These are phyloP conservation scores for Hippocampus comes DNA, from an alignment of 2,113 vertebrate genomes.

Conservation along the genomic window DNA sequence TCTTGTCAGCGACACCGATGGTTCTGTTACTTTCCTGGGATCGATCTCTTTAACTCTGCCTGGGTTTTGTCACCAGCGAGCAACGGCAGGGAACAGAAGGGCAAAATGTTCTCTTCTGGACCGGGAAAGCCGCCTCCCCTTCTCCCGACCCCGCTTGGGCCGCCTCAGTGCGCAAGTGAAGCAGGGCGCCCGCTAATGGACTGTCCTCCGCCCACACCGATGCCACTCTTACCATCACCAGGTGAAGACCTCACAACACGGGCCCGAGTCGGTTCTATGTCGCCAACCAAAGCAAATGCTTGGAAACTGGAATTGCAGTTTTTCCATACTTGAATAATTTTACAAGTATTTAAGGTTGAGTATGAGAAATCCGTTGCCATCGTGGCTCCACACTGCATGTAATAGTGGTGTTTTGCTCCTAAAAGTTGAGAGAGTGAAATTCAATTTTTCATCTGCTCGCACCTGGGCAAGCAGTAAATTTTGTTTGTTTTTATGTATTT, in stretches of 20 bases:
- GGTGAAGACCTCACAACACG: slow-evolving; percentile 29
- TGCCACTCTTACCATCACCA: slow-evolving; percentile 58
- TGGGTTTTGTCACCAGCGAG: slow-evolving; percentile 23
- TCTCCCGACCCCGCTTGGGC: slow-evolving; percentile 60
- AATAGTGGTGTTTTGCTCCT: too few species aligned
- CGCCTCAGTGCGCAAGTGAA: slow-evolving; percentile 25
- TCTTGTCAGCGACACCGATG: neutral
- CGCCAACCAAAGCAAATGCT: too few species aligned
- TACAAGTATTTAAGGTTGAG: too few species aligned
- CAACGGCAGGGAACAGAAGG: slow-evolving; percentile 40
- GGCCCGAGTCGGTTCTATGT: neutral
- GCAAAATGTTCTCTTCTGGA: slow-evolving; percentile 43
- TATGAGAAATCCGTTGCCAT: too few species aligned
- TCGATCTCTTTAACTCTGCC: neutral
- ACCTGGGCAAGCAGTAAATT: too few species aligned
- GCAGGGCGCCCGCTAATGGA: slow-evolving; percentile 35
- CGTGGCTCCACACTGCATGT: too few species aligned
- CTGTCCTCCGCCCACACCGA: slow-evolving; percentile 30
- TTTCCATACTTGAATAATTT: too few species aligned
- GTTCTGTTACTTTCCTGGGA: neutral
- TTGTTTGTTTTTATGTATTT: too few species aligned
- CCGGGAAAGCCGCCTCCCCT: slow-evolving; percentile 69
- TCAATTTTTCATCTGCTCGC: too few species aligned
- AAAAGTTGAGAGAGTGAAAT: too few species aligned
- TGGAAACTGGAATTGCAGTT: too few species aligned